phyloP scores from a whole-genome alignment of 2,113 vertebrate genomes.

The Otolemur garnettii region DNA sequence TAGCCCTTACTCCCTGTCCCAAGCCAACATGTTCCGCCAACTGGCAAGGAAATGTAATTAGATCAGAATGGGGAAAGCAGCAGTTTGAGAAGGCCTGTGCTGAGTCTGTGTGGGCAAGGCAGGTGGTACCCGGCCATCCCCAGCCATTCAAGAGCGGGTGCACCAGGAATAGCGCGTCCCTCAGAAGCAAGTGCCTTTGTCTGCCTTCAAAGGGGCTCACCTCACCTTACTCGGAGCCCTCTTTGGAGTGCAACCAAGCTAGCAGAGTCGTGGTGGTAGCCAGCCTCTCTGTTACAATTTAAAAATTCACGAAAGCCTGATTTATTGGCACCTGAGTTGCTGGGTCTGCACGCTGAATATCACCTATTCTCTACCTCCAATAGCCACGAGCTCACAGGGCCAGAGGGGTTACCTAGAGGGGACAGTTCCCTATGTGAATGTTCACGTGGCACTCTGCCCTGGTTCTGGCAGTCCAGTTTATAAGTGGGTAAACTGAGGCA shows the following conservation, averaged over 20 bases:
- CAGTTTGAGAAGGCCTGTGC: background rate
- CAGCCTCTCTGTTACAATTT: background rate
- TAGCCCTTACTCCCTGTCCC: conserved; percentile 76
- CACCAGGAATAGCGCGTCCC: accelerated
- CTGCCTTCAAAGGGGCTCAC: accelerated
- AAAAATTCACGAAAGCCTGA: accelerated
- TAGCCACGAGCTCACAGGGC: accelerated
- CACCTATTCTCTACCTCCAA: too few species aligned
- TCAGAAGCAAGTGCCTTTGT: background rate
- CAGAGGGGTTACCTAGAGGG: accelerated
- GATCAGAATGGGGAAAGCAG: conserved; percentile 73
- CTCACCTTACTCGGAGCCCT: accelerated
- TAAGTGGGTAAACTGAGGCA: background rate
- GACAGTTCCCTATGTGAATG: accelerated
- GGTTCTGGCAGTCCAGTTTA: background rate
- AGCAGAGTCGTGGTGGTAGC: background rate
- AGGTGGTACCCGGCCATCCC: background rate
- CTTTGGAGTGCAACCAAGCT: background rate
- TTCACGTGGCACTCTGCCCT: accelerated
- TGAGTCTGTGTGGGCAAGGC: background rate
- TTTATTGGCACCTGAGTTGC: background rate
- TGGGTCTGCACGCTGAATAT: accelerated
- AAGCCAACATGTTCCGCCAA: conserved; percentile 69
- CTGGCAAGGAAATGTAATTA: conserved; percentile 78
- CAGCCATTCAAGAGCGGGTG: accelerated